Evolutionary conservation across 2,888 invertebrate species (phyloP), one percentile per base, ranked within the genome.

Genomic region (Yponomeuta plumbellus): DNA sequence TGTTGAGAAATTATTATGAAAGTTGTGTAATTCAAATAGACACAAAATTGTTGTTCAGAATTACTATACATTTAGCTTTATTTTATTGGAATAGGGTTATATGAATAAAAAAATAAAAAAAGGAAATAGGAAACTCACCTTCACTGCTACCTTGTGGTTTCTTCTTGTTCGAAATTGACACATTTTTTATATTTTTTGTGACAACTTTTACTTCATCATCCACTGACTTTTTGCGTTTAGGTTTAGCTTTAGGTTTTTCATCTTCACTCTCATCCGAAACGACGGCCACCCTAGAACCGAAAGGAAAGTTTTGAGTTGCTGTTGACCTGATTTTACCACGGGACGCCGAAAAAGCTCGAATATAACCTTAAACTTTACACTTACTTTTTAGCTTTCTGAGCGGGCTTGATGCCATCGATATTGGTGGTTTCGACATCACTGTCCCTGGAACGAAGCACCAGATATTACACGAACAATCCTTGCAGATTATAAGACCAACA

Each of bases 111-210:
- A 22, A 26, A 1, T 34, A 61, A 34, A 20, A 21, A 58, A 61
- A 61, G 6, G 26, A 0, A 61, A n/a, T 17, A 3, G 11, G 21
- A 21, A 21, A 64, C 69, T 73, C 76, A 88, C 89, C 86, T 73
- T 84, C 88, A 80, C 85, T 88, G 69, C 78, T 84, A 69, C 79
- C 83, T 59, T 71, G 75, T 71, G 84, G 87, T 71, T 91, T 91
- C 77, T 92, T 92, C 75, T 93, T 92, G 69, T 88, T 92, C 67
- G 92, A 89, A 66, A 93, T 88, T 71, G 92, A 92, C 64, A 94
- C 80, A 83, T 93, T 93, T 76, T 93, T 92, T 2, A 94, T 81
- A 71, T 89, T 92, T 66, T 93, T 92, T 74, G 92, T 88, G 76
- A 93, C 87, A 73, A 91, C 88, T 68, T 92, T 85, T 64, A 92